A percentile compares a stretch with the other conserved stretches of the same genome.
Evolutionary conservation across 2,797 vertebrate species (phyloP).

Genomic region (Saxicola maurus): DNA sequence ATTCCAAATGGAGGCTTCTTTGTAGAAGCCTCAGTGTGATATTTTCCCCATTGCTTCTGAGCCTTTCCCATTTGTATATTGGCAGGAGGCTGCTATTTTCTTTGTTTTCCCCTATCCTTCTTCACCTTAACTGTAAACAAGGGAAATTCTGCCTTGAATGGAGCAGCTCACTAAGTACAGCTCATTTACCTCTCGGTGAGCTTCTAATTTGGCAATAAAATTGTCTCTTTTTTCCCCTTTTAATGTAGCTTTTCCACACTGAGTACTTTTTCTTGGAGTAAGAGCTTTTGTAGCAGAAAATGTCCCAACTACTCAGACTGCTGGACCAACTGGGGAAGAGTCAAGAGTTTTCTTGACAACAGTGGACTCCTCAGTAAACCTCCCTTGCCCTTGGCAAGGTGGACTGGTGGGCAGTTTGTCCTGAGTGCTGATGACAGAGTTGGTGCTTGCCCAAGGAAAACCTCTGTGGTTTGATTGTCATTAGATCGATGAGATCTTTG

Average conservation of each 20-base stretch:
- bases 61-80: not conserved
- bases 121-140: conserved; percentile 8
- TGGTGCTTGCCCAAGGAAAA: not conserved
- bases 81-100: not conserved
- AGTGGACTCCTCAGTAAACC: not conserved
- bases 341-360: not conserved
- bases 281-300: not conserved
- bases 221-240: not conserved
- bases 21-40: not conserved
- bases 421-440: not conserved
- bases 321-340: not conserved
- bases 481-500: not conserved
- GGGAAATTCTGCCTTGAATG: conserved; percentile 6
- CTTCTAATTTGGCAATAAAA: conserved; percentile 44
- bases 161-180: not conserved
- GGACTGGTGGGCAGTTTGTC: not conserved
- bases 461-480: not conserved
- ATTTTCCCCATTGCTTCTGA: conserved; percentile 15
- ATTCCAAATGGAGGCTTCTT: not conserved
- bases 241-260: not conserved
- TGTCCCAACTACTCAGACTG: not conserved
- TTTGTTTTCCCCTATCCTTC: not conserved
- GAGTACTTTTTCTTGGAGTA: not conserved
- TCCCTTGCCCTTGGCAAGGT: not conserved
- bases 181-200: not conserved